Base-by-base conservation (phyloP, 2,797 vertebrate species). In the Brachyrhaphis roseni region DNA sequence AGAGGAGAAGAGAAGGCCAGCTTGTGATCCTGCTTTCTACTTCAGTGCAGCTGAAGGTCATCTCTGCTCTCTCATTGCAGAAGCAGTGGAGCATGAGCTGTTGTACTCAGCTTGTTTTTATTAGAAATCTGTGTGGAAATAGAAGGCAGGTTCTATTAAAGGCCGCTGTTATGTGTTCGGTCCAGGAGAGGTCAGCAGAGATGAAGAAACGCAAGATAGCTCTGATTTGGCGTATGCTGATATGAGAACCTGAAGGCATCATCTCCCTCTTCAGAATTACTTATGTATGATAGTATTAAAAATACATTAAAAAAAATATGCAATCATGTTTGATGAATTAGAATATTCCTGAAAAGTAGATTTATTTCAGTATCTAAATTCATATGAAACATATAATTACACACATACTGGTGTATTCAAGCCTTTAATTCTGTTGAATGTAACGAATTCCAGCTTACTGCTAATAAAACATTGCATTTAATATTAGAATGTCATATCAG, bases 171-270 rank as follows among this genome's bases (percentile, higher is more conserved):
- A 28, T 64, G 43, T 46, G 43, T 36, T 64, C 43, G 8, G 20
- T 76, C 75, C 43, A 47, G 57, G 26, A 76, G 57, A 64, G 75
- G 75, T 64, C 75, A 76, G 57, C 75, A 76, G 75, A 64, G 75
- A 47, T 20, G 18, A 62, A 46, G 43, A 59, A 43, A 57, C 23
- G 39, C 13, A 43, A 4, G 39, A n/a, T 15, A 26, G 36, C 39
- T 68, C 39, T 41, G 20, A 41, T 16, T 26, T 41, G 62, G 10
- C 8, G 4, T 16, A 7, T 15, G 57, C 12, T 34, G 5, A 28
- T 16, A 34, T 16, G 28, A 36, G 16, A 68, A 23, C 20, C 39
- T 41, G 39, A 43, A 12, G 66, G 64, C 20, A 12, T 41, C 10
- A 26, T 12, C 36, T 68, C 8, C 36, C 15, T 39, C 36, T 23